Evolutionary conservation across 2,888 invertebrate species (phyloP), one percentile per base, ranked within the genome.

Genomic region (Corbicula japonica): DNA sequence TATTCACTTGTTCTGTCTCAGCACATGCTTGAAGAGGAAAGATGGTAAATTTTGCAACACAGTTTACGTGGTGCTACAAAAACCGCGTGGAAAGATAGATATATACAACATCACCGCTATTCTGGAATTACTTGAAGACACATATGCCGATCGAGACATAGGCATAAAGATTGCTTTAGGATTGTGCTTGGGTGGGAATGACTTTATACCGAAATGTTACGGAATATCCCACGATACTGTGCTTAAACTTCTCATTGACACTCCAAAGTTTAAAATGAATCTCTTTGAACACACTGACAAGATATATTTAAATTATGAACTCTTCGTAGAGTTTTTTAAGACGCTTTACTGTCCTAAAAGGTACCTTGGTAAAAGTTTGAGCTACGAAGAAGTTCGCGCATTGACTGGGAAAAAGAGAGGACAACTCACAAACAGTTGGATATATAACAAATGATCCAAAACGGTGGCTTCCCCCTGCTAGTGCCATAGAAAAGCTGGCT

Each of bases 101-200:
- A 18, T 38, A 12, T 38, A 38, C 41, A 38, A 38, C 41, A 38
- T 38, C 15, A 12, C 15, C 10, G 18, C 41, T 38, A 18, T 38
- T 3, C 38, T 70, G 26, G 10, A n/a, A 21, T 21, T 70, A 15
- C 34, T 76, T 4, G 76, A 76, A 70, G 2, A 26, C 21, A 38
- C 15, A 12, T 72, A 62, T 38, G 28, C 28, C n/a, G 62, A 70
- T 10, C 32, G 32, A n/a, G 26, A 54, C n/a, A 76, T 76, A 8
- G 70, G 54, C 6, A 50, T 58, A 35, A 76, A 70, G 63, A 23
- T 70, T 28, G 56, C 69, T 23, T 68, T 65, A 15, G 35, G 58
- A 5, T 58, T 75, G 28, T 75, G 69, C 21, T 38, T 75, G 18
- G 75, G 75, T 15, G 76, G 76, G 12, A 70, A 76, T 58, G 70